Percentiles rank a stretch among this genome's conserved stretches.
These are phyloP conservation scores for Elanus axillaris DNA, from an alignment of 2,113 vertebrate genomes.

Conservation along the genomic window DNA sequence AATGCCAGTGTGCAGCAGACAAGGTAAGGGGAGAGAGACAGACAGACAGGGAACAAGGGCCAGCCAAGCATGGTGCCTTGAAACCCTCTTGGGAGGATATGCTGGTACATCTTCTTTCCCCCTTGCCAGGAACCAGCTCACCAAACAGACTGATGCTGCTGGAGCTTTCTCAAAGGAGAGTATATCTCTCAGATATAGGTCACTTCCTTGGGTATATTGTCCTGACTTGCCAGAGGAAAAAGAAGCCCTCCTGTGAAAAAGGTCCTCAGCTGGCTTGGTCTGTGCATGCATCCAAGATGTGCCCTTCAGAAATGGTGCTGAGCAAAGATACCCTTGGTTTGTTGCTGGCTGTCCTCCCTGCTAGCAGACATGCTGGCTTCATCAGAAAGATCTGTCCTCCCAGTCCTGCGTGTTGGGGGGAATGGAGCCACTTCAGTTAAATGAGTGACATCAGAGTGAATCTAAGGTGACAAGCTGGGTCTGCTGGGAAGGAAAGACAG, in stretches of 20 bases:
- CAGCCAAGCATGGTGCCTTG: not conserved
- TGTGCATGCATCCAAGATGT: not conserved
- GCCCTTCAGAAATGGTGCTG: not conserved
- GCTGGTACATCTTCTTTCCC: not conserved
- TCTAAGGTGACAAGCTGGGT: not conserved
- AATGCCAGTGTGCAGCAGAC: not conserved
- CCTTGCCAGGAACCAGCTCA: not conserved
- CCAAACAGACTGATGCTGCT: not conserved
- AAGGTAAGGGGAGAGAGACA: not conserved
- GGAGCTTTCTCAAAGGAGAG: not conserved
- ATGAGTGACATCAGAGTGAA: not conserved
- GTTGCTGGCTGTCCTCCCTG: not conserved
- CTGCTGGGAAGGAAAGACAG: not conserved
- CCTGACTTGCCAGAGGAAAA: not conserved
- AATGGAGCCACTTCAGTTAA: not conserved
- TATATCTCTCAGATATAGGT: not conserved
- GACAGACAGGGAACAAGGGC: not conserved
- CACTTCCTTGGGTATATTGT: not conserved
- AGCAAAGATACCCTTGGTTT: not conserved
- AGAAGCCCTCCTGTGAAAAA: not conserved
- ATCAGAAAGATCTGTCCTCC: not conserved
- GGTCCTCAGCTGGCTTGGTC: not conserved
- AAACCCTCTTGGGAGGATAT: not conserved
- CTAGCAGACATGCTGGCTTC: not conserved
- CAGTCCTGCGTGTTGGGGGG: accelerated